Evolutionary conservation across 2,888 invertebrate species (phyloP), one percentile per base, ranked within the genome.

Genomic region (Didymodactylos carnosus): DNA sequence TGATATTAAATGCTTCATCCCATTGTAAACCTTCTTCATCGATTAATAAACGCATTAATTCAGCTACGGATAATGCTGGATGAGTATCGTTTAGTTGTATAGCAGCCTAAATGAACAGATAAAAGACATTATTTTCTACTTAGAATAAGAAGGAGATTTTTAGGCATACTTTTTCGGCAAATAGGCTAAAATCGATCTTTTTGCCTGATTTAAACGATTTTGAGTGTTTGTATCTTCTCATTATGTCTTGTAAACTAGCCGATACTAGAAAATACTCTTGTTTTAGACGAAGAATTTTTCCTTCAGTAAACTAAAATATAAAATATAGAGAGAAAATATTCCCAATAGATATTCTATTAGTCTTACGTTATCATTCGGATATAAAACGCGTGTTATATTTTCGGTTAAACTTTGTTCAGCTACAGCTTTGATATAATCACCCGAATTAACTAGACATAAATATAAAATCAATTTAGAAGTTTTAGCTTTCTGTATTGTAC

Each of bases 231-330:
- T 91, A 99, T 76, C 97, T 88, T 76, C 98, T 89, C 77, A 97
- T 88, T 79, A 98, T 94, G 81, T 98, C 98, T 85, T 92, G 87
- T 3, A 99, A 87, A 0, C 97, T 95, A 62, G 98, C 98, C 8
- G 98, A 94, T 78, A 91, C 91, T 89, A 99, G 90, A 86, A 99
- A 98, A 84, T 98, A 99, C 83, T 99, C 95, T 84, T 99, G 98
- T 83, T 95, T 94, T 79, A 99, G 86, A 80, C 98, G 90, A 78
- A 99, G 86, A 82, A 98, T 98, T 84, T 95, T 98, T 79, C 98
- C 98, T 84, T 94, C 94, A 72, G 83, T 80, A 78, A 53, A 53
- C 53, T 53, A 14, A 4, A 51, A 49, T 4, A 51, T 2, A 23
- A 29, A 53, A 5, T n/a, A n/a, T n/a, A n/a, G n/a, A n/a, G n/a